phyloP scores from a whole-genome alignment of 2,113 vertebrate species.

The Suncus etruscus region DNA sequence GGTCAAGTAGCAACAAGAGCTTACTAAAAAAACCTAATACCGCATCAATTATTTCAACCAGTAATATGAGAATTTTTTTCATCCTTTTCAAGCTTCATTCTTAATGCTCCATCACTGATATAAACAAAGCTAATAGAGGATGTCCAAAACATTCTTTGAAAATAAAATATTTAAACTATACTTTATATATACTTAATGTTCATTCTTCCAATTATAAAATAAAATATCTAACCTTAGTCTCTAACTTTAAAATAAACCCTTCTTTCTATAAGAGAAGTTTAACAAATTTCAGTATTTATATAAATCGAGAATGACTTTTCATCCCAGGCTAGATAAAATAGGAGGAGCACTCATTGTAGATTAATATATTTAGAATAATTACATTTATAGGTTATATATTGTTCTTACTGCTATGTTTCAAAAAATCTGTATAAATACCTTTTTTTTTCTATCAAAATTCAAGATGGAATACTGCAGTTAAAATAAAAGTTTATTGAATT shows the following conservation, averaged over 20 bases:
- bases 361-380: constrained; percentile 25
- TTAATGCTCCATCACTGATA: constrained; percentile 17
- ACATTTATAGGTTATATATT: neutral
- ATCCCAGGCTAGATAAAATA: neutral
- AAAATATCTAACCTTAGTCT: too few relatives aligned
- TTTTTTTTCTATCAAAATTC: constrained; percentile 35
- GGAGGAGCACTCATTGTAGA: neutral
- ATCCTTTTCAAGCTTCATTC: constrained; percentile 6
- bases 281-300: constrained; percentile 24
- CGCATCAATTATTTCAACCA: neutral
- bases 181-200: constrained; percentile 16
- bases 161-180: constrained; percentile 30
- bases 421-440: neutral
- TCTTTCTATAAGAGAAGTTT: neutral
- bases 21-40: too few relatives aligned
- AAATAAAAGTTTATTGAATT: neutral
- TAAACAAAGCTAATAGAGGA: constrained; percentile 2
- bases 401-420: constrained; percentile 27
- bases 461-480: neutral
- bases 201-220: too few relatives aligned
- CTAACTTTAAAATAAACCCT: too few relatives aligned
- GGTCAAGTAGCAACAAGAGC: too few relatives aligned
- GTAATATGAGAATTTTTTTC: constrained; percentile 8
- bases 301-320: constrained; percentile 1
- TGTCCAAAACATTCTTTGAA: constrained; percentile 1